Conservation (phyloP, 2,888 invertebrate genomes). For the Limnephilus lunatus region DNA sequence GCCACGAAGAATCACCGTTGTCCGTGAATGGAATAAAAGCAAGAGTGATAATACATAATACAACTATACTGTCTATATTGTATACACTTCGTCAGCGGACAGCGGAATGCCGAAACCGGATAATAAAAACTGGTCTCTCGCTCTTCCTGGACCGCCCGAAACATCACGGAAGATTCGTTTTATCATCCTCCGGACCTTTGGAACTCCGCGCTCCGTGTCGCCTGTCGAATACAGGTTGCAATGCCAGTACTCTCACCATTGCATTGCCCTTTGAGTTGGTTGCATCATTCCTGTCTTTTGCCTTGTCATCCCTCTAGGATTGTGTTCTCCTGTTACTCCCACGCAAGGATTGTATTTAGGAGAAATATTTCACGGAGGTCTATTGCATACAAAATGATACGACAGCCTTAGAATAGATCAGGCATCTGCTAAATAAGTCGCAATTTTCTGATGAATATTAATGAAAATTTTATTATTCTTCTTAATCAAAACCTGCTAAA, state of each 20-base stretch:
- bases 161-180: not conserved
- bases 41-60: slow-evolving; percentile 48
- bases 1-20: not conserved
- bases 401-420: not conserved
- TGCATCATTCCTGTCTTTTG: not conserved
- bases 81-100: slow-evolving; percentile 7
- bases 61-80: not conserved
- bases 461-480: not conserved
- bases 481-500: not conserved
- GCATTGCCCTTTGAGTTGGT: not conserved
- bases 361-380: not conserved
- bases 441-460: not conserved
- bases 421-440: not conserved
- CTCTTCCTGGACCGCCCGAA: slow-evolving; percentile 40
- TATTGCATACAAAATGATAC: not conserved
- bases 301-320: not conserved
- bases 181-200: not conserved
- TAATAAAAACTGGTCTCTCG: slow-evolving; percentile 48
- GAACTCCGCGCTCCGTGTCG: not conserved
- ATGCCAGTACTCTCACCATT: not conserved
- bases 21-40: slow-evolving; percentile 56
- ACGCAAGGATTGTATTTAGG: not conserved
- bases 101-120: slow-evolving; percentile 51
- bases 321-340: not conserved
- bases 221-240: not conserved